Evolutionary conservation across 2,888 invertebrate species (phyloP), one percentile per base, ranked within the genome.

Genomic region (Cepaea hortensis): DNA sequence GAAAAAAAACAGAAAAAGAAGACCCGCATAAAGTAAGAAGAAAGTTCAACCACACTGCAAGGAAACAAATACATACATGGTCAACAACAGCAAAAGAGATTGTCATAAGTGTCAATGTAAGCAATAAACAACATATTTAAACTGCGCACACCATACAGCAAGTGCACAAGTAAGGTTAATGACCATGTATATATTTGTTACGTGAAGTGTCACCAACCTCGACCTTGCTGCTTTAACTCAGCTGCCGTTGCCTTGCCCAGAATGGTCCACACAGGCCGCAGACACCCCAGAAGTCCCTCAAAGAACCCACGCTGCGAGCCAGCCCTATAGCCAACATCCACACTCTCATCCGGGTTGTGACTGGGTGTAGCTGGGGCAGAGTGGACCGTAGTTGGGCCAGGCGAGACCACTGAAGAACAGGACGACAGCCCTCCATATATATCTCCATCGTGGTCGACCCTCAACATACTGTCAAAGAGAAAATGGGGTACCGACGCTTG

Each of bases 201-300:
- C 20, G 6, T 20, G n/a, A 35, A 61, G 20, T 61, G n/a, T n/a
- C 72, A 35, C 79, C 15, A 13, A 79, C 79, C 79, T 62, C 79
- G 61, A 90, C 93, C 92, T 90, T 93, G 93, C 87, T 93, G 91
- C 88, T 94, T 94, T 68, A 93, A 90, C 87, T 94, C 94, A 48
- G 92, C 93, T 18, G 92, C 91, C 35, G 93, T 92, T 82, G 96
- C 96, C 94, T 97, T 97, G 84, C 97, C 97, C 87, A 98, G 97
- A 91, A 98, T 96, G n/a, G 97, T 97, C 94, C 97, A 96, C 15
- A 98, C 96, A 0, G 98, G 97, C 88, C 97, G 96, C 93, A 98
- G 96, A 93, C 98, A 98, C 3, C 97, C 97, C 90, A 98, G 95
- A 87, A 98, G 96, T 0, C 98, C 97, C 89, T 93, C 93, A 80